phyloP scores from a whole-genome alignment of 1,140 invertebrate species.

The Drosophila mauritiana region DNA sequence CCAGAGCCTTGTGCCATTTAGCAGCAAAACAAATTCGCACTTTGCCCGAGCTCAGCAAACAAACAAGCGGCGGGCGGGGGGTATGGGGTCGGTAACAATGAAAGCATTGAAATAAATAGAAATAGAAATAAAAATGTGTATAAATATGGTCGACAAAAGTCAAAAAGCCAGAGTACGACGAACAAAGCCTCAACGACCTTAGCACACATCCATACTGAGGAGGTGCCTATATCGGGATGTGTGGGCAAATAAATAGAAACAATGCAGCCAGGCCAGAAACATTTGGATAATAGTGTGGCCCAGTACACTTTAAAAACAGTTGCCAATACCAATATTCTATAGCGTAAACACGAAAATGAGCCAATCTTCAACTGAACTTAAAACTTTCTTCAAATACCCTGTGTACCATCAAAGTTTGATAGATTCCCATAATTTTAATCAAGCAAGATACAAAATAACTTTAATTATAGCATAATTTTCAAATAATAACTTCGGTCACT shows the following conservation, averaged over 20 bases:
- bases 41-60: constrained; percentile 54
- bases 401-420: no score
- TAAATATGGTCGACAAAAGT: constrained; percentile 79
- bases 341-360: not conserved
- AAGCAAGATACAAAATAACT: no score
- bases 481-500: not conserved
- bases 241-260: constrained; percentile 52
- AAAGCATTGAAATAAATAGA: constrained; percentile 73
- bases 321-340: not conserved
- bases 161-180: constrained; percentile 58
- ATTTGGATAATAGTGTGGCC: constrained; percentile 62
- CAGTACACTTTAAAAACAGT: constrained; percentile 13
- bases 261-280: constrained; percentile 42
- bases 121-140: constrained; percentile 70
- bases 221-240: constrained; percentile 36
- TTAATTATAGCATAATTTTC: not conserved
- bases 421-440: no score
- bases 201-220: constrained; percentile 49
- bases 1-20: constrained; percentile 81
- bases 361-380: not conserved
- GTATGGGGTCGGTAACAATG: constrained; percentile 20
- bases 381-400: no score
- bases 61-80: constrained; percentile 3
- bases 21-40: constrained; percentile 79
- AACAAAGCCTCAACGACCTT: constrained; percentile 66